A percentile compares a stretch with the other conserved stretches of the same genome.
These are phyloP conservation scores for Bombus haemorrhoidalis DNA, from an alignment of 1,140 invertebrate species.

Conservation along the genomic window DNA sequence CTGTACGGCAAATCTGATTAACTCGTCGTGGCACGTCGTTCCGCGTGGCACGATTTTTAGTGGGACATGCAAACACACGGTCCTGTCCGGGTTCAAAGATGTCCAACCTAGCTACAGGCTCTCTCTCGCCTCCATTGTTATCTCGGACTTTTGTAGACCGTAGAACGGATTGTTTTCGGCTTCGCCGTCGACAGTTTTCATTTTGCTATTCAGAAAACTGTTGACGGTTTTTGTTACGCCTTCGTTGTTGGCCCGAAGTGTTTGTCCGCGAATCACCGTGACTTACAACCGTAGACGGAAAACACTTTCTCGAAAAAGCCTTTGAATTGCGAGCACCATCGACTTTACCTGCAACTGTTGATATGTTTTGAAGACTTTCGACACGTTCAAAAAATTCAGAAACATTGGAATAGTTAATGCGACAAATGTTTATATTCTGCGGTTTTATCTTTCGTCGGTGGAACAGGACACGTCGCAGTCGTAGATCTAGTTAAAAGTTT, in stretches of 20 bases:
- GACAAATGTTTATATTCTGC: no score
- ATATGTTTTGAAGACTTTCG: background rate
- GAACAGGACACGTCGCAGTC: no score
- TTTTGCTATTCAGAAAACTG: slow-evolving; percentile 30
- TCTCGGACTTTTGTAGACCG: slow-evolving; percentile 40
- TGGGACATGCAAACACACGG: slow-evolving; percentile 48
- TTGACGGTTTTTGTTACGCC: slow-evolving; percentile 17
- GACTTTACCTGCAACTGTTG: no score
- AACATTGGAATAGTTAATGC: no score
- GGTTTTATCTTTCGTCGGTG: no score
- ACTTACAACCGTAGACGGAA: background rate
- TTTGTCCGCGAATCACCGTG: background rate
- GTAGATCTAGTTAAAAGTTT: no score
- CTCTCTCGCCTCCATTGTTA: slow-evolving; percentile 32
- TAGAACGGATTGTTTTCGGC: slow-evolving; percentile 44
- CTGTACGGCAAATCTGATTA: slow-evolving; percentile 53
- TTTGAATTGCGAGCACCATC: background rate
- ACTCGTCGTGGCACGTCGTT: slow-evolving; percentile 23
- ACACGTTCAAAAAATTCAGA: no score
- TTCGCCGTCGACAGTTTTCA: slow-evolving; percentile 40
- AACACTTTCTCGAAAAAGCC: background rate
- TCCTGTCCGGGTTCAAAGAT: slow-evolving; percentile 27
- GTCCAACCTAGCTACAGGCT: slow-evolving; percentile 17
- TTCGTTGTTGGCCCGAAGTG: slow-evolving; percentile 4
- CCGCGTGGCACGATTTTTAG: slow-evolving; percentile 40